A percentile compares a stretch with the other conserved stretches of the same genome.
phyloP scores from a whole-genome alignment of 2,113 vertebrate genomes.

The Dasyurus viverrinus region DNA sequence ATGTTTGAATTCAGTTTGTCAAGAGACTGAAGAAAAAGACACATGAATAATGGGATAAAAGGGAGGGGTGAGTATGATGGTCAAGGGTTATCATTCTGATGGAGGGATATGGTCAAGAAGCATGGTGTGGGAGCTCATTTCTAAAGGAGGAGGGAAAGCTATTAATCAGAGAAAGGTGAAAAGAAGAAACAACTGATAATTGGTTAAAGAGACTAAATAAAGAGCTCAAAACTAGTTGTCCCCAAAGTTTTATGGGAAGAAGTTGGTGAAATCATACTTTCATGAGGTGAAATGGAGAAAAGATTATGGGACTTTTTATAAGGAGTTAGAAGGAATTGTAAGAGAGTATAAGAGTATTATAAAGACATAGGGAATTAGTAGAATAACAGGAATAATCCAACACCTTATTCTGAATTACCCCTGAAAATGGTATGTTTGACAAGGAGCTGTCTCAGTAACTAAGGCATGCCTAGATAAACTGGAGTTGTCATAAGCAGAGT shows the following conservation, averaged over 20 bases:
- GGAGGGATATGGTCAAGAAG: neutral
- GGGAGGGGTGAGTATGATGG: neutral
- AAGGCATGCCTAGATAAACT: neutral
- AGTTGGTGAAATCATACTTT: neutral
- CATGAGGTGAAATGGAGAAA: neutral
- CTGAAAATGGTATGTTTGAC: neutral
- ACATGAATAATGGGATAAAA: neutral
- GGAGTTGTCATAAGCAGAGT: neutral
- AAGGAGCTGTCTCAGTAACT: neutral
- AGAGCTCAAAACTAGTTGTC: neutral
- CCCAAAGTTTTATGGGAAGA: neutral
- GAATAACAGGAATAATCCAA: neutral
- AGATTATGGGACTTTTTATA: neutral
- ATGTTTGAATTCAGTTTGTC: slow-evolving; percentile 2
- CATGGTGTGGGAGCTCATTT: neutral
- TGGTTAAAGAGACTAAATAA: neutral
- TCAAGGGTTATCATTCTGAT: neutral
- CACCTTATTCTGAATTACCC: neutral
- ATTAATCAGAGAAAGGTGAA: neutral
- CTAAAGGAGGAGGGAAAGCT: neutral
- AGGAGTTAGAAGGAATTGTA: neutral
- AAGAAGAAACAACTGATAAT: neutral
- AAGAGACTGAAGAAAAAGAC: neutral
- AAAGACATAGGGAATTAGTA: neutral
- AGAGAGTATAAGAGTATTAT: neutral